phyloP scores from a whole-genome alignment of 2,888 invertebrate species.

The Spialia ferax region DNA sequence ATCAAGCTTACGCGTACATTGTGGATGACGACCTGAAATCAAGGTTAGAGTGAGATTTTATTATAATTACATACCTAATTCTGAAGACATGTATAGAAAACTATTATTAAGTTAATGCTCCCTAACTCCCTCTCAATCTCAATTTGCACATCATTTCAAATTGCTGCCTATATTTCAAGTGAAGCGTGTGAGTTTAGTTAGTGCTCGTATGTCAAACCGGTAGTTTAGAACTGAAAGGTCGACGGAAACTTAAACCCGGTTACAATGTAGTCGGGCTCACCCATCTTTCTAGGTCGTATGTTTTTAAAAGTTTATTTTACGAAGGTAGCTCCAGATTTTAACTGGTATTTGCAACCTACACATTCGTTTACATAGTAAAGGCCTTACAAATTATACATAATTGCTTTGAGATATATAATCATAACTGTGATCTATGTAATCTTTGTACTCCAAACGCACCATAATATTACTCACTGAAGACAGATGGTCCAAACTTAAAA shows the following conservation, averaged over 20 bases:
- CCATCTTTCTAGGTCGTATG: slow-evolving; percentile 30
- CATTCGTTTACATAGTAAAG: not conserved
- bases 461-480: no score
- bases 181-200: not conserved
- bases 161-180: not conserved
- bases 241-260: slow-evolving; percentile 24
- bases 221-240: slow-evolving; percentile 36
- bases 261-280: slow-evolving; percentile 26
- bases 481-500: no score
- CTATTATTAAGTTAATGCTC: not conserved
- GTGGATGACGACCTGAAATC: slow-evolving; percentile 81
- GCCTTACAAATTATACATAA: not conserved
- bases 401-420: no score
- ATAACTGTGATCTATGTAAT: no score
- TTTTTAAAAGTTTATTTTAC: slow-evolving; percentile 3
- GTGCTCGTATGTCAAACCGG: slow-evolving; percentile 35
- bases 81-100: not conserved
- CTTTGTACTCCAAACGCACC: no score
- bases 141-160: not conserved
- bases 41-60: slow-evolving; percentile 63
- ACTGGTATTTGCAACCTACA: not conserved
- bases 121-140: not conserved
- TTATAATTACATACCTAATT: not conserved
- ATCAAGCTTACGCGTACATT: no score
- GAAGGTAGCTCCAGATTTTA: not conserved